Percentiles rank a stretch among this genome's conserved stretches.
phyloP scores from a whole-genome alignment of 2,888 invertebrate species.

The Eledona agricola region DNA sequence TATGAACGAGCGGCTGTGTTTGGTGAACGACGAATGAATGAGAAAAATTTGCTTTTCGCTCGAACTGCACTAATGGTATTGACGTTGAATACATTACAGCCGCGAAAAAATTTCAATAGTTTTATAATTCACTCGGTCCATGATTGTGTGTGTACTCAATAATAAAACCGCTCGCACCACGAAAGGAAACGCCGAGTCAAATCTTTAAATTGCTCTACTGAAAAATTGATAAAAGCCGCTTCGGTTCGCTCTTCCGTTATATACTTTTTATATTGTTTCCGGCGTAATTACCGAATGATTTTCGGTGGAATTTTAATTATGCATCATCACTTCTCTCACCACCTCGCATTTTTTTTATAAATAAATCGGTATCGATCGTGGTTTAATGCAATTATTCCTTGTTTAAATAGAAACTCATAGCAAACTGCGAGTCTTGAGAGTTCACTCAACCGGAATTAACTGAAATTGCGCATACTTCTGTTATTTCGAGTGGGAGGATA shows the following conservation, averaged over 20 bases:
- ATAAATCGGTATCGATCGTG: too few relatives aligned
- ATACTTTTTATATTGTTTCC: constrained; percentile 7
- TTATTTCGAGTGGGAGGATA: not conserved
- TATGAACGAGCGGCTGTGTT: too few relatives aligned
- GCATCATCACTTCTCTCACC: constrained; percentile 1
- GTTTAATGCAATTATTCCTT: constrained; percentile 4
- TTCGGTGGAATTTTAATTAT: too few relatives aligned
- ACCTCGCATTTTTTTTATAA: constrained; percentile 4
- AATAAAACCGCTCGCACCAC: constrained; percentile 10
- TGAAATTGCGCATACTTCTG: constrained; percentile 1
- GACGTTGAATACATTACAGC: too few relatives aligned
- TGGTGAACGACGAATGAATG: too few relatives aligned
- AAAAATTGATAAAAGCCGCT: constrained; percentile 5
- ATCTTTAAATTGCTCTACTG: constrained; percentile 4
- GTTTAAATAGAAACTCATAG: constrained; percentile 6
- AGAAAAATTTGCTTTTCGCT: too few relatives aligned
- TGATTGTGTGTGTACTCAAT: constrained; percentile 8
- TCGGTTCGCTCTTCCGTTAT: too few relatives aligned
- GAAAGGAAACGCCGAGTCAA: constrained; percentile 2
- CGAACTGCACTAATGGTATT: too few relatives aligned
- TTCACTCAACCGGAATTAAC: constrained; percentile 17
- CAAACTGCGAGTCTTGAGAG: constrained; percentile 9
- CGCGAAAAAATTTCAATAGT: not conserved
- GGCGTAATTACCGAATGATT: too few relatives aligned
- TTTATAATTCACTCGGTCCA: constrained; percentile 6